These are phyloP conservation scores for Noctua janthina DNA, from an alignment of 2,888 invertebrate genomes.

Conservation along the genomic window DNA sequence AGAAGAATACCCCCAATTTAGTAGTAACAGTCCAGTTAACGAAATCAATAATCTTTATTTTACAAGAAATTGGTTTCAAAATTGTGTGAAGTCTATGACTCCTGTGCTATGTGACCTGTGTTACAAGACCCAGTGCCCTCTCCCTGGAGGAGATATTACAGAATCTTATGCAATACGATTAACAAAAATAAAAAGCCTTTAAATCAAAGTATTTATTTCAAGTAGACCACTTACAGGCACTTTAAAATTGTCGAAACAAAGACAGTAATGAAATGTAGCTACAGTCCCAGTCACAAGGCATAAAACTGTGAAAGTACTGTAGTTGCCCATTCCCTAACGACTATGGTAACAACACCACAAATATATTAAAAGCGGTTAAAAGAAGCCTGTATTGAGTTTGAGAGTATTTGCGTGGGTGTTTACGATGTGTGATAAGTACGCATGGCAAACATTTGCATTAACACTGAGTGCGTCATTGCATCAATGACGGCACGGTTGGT, in stretches of 20 bases:
- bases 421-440: neutral
- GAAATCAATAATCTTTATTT: neutral
- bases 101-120: neutral
- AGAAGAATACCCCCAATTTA: too few species aligned
- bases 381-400: neutral
- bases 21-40: neutral
- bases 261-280: too few species aligned
- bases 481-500: too few species aligned
- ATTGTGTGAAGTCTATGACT: neutral
- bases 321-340: too few species aligned
- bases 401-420: neutral
- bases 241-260: too few species aligned
- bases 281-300: too few species aligned
- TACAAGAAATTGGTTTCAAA: neutral
- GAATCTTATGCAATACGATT: neutral
- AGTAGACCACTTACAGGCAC: too few species aligned
- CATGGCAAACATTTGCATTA: slow-evolving; percentile 1
- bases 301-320: too few species aligned
- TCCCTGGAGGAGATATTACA: neutral
- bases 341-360: neutral
- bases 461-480: neutral
- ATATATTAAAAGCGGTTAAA: too few species aligned
- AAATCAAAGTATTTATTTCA: too few species aligned
- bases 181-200: neutral
- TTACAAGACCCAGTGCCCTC: too few species aligned